These are phyloP conservation scores for Paralichthys olivaceus DNA, from an alignment of 2,113 vertebrate genomes.

Conservation along the genomic window DNA sequence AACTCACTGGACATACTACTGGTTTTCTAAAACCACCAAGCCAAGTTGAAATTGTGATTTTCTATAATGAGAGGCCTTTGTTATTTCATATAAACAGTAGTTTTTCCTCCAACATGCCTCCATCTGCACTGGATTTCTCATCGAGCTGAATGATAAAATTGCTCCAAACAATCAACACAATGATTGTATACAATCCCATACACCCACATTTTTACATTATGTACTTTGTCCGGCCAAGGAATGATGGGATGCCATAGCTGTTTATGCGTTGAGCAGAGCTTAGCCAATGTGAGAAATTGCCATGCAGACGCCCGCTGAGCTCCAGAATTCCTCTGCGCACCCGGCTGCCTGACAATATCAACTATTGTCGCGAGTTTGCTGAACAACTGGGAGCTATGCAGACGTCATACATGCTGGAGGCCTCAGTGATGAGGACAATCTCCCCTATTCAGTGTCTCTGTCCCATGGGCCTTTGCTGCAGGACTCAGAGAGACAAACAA, in stretches of 20 bases:
- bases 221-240: neutral
- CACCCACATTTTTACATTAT: slow-evolving; percentile 21
- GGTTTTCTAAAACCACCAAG: neutral
- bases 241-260: neutral
- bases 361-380: slow-evolving; percentile 46
- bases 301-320: slow-evolving; percentile 27
- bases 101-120: neutral
- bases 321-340: slow-evolving; percentile 40
- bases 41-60: neutral
- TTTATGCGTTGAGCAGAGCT: slow-evolving; percentile 16
- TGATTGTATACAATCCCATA: neutral
- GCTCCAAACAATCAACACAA: neutral
- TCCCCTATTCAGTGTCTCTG: slow-evolving; percentile 41
- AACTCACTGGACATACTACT: slow-evolving; percentile 7
- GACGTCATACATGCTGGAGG: slow-evolving; percentile 40
- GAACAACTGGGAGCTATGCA: slow-evolving; percentile 41
- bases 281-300: slow-evolving; percentile 37
- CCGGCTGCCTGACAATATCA: slow-evolving; percentile 48
- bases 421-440: slow-evolving; percentile 46
- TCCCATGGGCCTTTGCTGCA: slow-evolving; percentile 13
- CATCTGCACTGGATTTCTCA: neutral
- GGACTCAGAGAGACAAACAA: slow-evolving; percentile 23
- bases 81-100: neutral
- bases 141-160: neutral
- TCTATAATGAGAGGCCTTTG: neutral